A percentile compares a stretch with the other conserved stretches of the same genome.
Evolutionary conservation across 1,140 invertebrate genomes (phyloP).

Genomic region (Colletes gigas): DNA sequence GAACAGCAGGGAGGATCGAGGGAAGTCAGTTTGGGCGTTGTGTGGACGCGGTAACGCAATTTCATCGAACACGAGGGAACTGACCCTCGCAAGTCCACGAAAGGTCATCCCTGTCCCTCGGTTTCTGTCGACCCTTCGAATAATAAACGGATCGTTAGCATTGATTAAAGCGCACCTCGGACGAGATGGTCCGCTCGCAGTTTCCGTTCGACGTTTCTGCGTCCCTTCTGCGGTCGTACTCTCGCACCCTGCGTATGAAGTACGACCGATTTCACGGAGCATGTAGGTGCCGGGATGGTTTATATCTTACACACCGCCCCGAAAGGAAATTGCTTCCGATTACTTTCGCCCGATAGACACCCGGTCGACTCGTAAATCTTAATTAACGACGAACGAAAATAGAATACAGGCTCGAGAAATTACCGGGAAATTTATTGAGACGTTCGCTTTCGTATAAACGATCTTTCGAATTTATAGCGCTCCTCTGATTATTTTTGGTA

Average conservation of each 20-base stretch:
- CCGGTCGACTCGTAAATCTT: constrained; percentile 50
- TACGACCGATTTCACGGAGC: constrained; percentile 25
- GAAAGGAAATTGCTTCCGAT: constrained; percentile 46
- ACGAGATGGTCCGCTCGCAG: constrained; percentile 19
- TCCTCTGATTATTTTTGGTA: too few species aligned
- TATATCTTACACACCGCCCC: constrained; percentile 30
- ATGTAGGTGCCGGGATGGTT: constrained; percentile 47
- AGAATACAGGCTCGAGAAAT: too few species aligned
- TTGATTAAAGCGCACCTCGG: constrained; percentile 64
- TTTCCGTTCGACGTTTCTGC: constrained; percentile 34
- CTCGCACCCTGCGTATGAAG: neutral
- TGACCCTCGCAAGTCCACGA: constrained; percentile 59
- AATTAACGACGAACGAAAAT: constrained; percentile 30
- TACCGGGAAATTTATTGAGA: too few species aligned
- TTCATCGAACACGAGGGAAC: constrained; percentile 42
- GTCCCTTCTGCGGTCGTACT: constrained; percentile 17
- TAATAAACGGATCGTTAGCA: constrained; percentile 68
- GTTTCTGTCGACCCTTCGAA: constrained; percentile 51
- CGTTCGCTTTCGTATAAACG: too few species aligned
- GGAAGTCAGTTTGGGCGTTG: constrained; percentile 23
- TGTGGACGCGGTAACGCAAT: constrained; percentile 49
- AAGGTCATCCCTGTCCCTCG: constrained; percentile 43
- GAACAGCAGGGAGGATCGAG: neutral
- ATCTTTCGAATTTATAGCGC: too few species aligned
- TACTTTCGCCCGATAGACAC: constrained; percentile 3